A percentile compares a stretch with the other conserved stretches of the same genome.
Evolutionary conservation across 2,113 vertebrate genomes (phyloP).

Genomic region (Grammomys surdaster): DNA sequence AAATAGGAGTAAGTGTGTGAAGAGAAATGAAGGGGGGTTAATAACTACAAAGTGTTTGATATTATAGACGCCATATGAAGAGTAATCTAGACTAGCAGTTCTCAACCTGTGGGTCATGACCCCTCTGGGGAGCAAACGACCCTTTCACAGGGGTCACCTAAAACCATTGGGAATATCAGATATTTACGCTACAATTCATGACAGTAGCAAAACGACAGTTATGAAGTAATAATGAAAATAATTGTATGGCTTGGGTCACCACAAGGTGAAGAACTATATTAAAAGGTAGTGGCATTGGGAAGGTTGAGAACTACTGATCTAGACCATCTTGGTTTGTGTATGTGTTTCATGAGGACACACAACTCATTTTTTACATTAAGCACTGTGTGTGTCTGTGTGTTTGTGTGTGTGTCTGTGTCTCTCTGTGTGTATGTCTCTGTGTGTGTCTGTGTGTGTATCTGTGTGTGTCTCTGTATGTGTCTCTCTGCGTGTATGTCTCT

Average conservation of each 20-base stretch:
- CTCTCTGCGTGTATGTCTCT: too few relatives aligned
- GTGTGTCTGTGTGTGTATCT: neutral
- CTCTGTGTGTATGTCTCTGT: neutral
- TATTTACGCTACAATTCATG: neutral
- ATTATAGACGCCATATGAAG: neutral
- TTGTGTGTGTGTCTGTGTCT: neutral
- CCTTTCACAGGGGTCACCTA: neutral
- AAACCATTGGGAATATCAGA: neutral
- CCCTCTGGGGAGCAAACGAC: neutral
- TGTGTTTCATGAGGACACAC: neutral
- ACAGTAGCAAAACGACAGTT: neutral
- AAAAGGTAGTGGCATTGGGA: neutral
- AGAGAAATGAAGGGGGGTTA: neutral
- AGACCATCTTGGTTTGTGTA: neutral
- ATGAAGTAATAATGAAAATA: neutral
- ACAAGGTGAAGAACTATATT: neutral
- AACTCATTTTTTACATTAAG: neutral
- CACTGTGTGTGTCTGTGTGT: too few relatives aligned
- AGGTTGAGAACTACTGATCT: neutral
- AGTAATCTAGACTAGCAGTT: neutral
- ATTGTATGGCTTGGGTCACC: neutral
- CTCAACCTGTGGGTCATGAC: neutral
- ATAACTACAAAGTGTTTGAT: neutral
- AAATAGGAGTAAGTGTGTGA: neutral
- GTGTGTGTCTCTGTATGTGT: too few relatives aligned